Percentiles rank a stretch among this genome's conserved stretches.
phyloP scores from a whole-genome alignment of 2,113 vertebrate species.

The Motacilla alba region DNA sequence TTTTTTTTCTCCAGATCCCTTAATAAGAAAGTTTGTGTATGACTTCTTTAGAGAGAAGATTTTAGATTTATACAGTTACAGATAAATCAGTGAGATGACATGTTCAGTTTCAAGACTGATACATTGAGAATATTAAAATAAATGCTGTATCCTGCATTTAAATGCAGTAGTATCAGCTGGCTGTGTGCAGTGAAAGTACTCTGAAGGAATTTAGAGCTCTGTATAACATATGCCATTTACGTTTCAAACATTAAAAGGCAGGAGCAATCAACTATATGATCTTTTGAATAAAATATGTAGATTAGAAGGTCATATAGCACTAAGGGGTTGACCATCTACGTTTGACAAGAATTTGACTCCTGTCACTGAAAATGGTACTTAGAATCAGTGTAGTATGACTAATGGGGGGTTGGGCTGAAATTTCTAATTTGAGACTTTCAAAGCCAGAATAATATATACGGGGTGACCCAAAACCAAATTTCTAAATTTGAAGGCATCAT shows the following conservation, averaged over 20 bases:
- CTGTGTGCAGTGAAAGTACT: conserved; percentile 27
- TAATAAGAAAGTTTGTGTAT: neutral
- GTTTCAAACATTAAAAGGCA: conserved; percentile 67
- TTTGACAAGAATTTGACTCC: conserved; percentile 75
- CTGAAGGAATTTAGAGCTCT: conserved; percentile 53
- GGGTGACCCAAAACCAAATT: conserved; percentile 28
- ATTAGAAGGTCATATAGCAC: conserved; percentile 74
- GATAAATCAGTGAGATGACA: conserved; percentile 54
- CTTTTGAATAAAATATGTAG: conserved; percentile 75
- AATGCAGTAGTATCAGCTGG: conserved; percentile 27
- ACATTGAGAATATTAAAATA: conserved; percentile 57
- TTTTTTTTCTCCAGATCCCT: neutral
- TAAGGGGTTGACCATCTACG: conserved; percentile 66
- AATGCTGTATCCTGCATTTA: conserved; percentile 49
- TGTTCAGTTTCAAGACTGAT: conserved; percentile 51
- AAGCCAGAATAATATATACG: conserved; percentile 41
- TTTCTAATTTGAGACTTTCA: conserved; percentile 64
- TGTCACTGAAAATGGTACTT: conserved; percentile 76
- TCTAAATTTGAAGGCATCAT: conserved; percentile 36
- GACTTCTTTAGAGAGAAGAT: neutral
- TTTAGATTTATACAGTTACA: conserved; percentile 14
- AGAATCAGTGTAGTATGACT: conserved; percentile 66
- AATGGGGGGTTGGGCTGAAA: conserved; percentile 59
- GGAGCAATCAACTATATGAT: conserved; percentile 68
- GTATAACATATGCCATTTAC: conserved; percentile 66